Base-by-base conservation (phyloP, 2,113 vertebrate species). In the Saimiri boliviensis region DNA sequence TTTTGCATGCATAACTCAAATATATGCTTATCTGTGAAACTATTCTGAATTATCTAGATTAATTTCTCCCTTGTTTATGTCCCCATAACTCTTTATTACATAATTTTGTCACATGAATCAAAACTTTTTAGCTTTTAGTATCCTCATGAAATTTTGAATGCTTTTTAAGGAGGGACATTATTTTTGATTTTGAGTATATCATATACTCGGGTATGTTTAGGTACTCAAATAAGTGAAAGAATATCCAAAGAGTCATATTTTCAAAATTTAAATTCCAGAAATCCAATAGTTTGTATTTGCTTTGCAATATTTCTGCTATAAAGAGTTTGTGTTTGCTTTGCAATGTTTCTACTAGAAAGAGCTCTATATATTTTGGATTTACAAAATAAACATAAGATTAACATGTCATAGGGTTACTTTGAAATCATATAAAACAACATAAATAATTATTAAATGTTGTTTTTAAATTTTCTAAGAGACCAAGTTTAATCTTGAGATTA, bases 141-240 rank as follows among this genome's bases (percentile, higher is more conserved):
- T 70, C 20, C 68, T 27, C 19, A n/a, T n/a, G n/a, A 92, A 84
- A 92, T 77, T 58, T 30, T 76, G 32, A 77, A 47, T 70, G 73
- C 45, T 32, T 91, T 87, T 54, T 89, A 94, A 80, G 37, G 27
- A 77, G 40, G 12, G 58, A 77, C 52, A n/a, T 70, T 56, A 74
- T 66, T 79, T 73, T 89, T 80, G 37, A 68, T 96, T 95, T 89
- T 17, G 23, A 47, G 68, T 40, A 86, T 2, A 79, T 37, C n/a
- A 92, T 45, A 92, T 12, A 35, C 8, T 35, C 32, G 49, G 89
- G 42, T 40, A n/a, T 93, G 54, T 42, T 60, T 49, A 86, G 27
- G 6, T 73, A 47, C n/a, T 89, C 80, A 81, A 73, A 56, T 84
- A 80, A 86, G 35, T 74, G 5, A 86, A 91, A 92, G 42, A 96